Percentiles rank a stretch among this genome's conserved stretches.
Conservation (phyloP, 2,888 invertebrate genomes). For the Seladonia tumulorum region DNA sequence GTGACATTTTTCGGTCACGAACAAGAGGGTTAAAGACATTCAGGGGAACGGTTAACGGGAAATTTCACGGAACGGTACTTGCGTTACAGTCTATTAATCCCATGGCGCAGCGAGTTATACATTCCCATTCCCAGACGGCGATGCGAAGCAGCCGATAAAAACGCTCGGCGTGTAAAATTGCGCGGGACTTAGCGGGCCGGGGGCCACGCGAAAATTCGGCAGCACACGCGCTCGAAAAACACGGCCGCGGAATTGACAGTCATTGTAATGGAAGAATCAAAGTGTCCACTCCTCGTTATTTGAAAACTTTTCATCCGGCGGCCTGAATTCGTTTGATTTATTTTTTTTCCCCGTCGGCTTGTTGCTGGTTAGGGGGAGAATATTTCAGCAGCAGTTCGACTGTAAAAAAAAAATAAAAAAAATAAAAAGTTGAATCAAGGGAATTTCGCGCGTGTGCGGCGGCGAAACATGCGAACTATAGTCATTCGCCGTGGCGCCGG, state of each 20-base stretch:
- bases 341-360: constrained; percentile 35
- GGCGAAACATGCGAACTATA: constrained; percentile 20
- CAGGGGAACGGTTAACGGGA: not conserved
- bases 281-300: constrained; percentile 71
- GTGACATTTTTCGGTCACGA: not conserved
- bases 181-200: not conserved
- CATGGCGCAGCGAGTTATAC: not conserved
- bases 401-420: constrained; percentile 34
- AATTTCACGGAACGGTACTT: constrained; percentile 6
- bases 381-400: constrained; percentile 55
- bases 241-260: constrained; percentile 56
- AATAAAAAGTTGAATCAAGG: constrained; percentile 63
- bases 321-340: constrained; percentile 62
- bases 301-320: constrained; percentile 66
- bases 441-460: constrained; percentile 34
- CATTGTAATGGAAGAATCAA: constrained; percentile 72
- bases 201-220: constrained; percentile 41
- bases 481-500: constrained; percentile 14
- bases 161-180: constrained; percentile 27
- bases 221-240: constrained; percentile 26
- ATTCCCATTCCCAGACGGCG: constrained; percentile 3
- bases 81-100: constrained; percentile 15
- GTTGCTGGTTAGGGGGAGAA: constrained; percentile 44
- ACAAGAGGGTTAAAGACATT: not conserved
- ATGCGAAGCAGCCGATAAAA: constrained; percentile 34